phyloP scores from a whole-genome alignment of 2,888 invertebrate genomes.

The Odontocerum albicorne region DNA sequence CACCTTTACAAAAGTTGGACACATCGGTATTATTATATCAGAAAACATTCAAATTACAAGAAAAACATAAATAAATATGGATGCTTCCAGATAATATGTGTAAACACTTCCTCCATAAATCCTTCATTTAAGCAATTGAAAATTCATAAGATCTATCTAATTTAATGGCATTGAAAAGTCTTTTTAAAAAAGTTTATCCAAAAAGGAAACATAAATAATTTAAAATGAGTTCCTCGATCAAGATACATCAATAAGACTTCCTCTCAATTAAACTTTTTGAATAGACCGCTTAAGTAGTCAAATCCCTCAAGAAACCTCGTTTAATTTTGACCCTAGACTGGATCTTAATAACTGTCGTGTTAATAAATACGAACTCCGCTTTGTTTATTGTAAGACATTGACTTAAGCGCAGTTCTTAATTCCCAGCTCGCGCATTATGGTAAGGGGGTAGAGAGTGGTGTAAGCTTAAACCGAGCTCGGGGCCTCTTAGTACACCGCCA shows the following conservation, averaged over 20 bases:
- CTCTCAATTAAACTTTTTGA: constrained; percentile 9
- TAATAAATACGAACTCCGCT: constrained; percentile 19
- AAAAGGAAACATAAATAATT: no score
- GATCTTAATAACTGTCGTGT: constrained; percentile 22
- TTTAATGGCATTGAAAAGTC: no score
- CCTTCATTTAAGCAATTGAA: no score
- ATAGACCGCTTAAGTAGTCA: constrained; percentile 5
- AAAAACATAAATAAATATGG: no score
- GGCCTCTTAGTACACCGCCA: constrained; percentile 16
- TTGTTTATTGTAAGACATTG: constrained; percentile 24
- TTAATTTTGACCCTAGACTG: constrained; percentile 18
- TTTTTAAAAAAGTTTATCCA: no score
- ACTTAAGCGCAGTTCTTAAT: constrained; percentile 25
- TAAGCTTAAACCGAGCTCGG: constrained; percentile 20
- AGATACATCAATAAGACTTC: background rate
- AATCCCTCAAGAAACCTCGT: constrained; percentile 17
- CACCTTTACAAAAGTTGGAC: no score
- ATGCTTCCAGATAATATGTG: no score
- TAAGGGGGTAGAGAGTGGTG: constrained; percentile 16
- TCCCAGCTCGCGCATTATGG: constrained; percentile 23
- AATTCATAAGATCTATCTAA: no score
- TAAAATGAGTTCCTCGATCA: no score
- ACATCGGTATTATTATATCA: no score
- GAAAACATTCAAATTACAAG: no score
- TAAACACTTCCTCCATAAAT: no score